phyloP scores from a whole-genome alignment of 2,113 vertebrate species.

The Callopanchax toddi region DNA sequence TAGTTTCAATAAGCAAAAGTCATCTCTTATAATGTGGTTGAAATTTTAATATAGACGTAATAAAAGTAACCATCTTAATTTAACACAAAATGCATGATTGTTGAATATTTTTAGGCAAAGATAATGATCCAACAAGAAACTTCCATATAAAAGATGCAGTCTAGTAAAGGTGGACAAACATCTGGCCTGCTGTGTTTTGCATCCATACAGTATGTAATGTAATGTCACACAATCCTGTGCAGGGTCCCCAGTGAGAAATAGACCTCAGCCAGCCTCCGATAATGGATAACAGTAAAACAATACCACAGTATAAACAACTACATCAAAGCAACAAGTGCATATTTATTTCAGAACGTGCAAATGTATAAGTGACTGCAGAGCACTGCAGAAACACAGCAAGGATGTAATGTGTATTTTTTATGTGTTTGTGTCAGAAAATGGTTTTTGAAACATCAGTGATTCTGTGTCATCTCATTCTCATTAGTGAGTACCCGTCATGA shows the following conservation, averaged over 20 bases:
- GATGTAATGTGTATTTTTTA: constrained; percentile 13
- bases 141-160: constrained; percentile 26
- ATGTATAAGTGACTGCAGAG: constrained; percentile 15
- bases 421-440: constrained; percentile 3
- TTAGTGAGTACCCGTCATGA: constrained; percentile 49
- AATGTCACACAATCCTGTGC: constrained; percentile 59
- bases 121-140: too few species aligned
- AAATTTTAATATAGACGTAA: too few species aligned
- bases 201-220: constrained; percentile 51
- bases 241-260: constrained; percentile 47
- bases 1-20: too few species aligned
- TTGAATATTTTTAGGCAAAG: not conserved
- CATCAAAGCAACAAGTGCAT: constrained; percentile 40
- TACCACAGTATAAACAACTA: constrained; percentile 51
- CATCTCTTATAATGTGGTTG: too few species aligned
- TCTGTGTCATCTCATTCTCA: constrained; percentile 31
- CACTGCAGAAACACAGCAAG: constrained; percentile 5
- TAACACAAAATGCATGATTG: not conserved
- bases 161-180: constrained; percentile 4
- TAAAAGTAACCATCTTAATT: not conserved
- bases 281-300: constrained; percentile 54
- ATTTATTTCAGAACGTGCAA: constrained; percentile 19
- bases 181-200: constrained; percentile 39
- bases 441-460: constrained; percentile 35
- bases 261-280: constrained; percentile 45